Conservation (phyloP, 1,140 invertebrate species). For the Pararge aegeria region DNA sequence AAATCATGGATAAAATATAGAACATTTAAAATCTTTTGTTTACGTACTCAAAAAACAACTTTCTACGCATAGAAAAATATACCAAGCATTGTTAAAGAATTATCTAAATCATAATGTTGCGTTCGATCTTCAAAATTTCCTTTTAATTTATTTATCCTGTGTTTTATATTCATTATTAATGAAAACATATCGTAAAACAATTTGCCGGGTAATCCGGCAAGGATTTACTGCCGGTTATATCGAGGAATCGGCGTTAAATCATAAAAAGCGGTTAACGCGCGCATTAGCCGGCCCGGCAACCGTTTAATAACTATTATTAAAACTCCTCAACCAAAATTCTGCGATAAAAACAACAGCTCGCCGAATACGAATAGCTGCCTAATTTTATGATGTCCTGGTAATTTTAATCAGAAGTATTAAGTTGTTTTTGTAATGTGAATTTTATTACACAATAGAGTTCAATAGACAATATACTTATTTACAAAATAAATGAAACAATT, state of each 20-base stretch:
- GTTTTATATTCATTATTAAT: slow-evolving; percentile 49
- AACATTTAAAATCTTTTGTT: no score
- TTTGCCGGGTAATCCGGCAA: slow-evolving; percentile 52
- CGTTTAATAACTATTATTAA: slow-evolving; percentile 74
- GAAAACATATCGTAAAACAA: slow-evolving; percentile 69
- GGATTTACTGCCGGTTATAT: slow-evolving; percentile 63
- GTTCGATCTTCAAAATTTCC: not conserved
- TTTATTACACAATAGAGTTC: no score
- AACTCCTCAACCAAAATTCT: slow-evolving; percentile 53
- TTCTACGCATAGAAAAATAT: no score
- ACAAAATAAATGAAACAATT: no score
- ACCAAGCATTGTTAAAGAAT: not conserved
- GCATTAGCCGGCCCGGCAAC: slow-evolving; percentile 62
- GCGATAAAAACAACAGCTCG: slow-evolving; percentile 46
- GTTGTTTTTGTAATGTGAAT: no score
- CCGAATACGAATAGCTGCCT: slow-evolving; percentile 4
- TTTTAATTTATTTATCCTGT: not conserved
- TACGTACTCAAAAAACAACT: no score
- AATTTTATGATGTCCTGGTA: slow-evolving; percentile 25
- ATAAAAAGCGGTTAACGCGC: slow-evolving; percentile 66
- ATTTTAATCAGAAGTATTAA: not conserved
- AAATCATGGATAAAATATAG: no score
- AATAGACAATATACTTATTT: no score
- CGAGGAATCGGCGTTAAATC: slow-evolving; percentile 61
- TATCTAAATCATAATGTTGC: not conserved